Evolutionary conservation across 1,140 invertebrate species (phyloP), one percentile per base, ranked within the genome.

Genomic region (Aleiodes sp.): DNA sequence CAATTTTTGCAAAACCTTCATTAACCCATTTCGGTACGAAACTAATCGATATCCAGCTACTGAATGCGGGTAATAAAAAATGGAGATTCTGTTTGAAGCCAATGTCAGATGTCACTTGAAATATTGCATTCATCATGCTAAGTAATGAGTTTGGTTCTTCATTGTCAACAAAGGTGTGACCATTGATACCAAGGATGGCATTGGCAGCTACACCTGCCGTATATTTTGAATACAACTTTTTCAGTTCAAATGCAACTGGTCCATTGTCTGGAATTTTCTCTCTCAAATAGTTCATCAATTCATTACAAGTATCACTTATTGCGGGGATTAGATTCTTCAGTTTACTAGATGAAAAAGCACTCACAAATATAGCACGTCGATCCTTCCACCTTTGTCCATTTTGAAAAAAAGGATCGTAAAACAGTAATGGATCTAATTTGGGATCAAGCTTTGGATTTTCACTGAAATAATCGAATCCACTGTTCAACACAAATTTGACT

Each of bases 401-500:
- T 0, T 62, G 60, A 31, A 84, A 83, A 56, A 83, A 79, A 6
- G 80, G 74, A 68, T 81, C 77, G 14, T 69, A 70, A 0, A 68
- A n/a, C 0, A 80, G 2, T 2, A 80, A 26, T 2, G 78, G 76
- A 37, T 80, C 75, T 0, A 64, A 16, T 0, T 78, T 26, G 4
- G 69, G 56, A 16, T 73, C 29, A 6, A 79, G 1, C 3, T 28
- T n/a, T 14, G 70, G 68, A 1, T 74, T 21, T 6, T 70, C 10
- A 73, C 73, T n/a, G 21, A 80, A 56, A 33, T 68, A 0, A 4
- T 19, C n/a, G 21, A 85, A 87, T 28, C 84, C 79, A 8, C 78
- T 81, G 4, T 82, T 74, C 0, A 85, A 10, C 0, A 86, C 71
- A 9, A 37, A 78, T 57, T 83, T 81, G 0, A 85, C 70, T 0